These are phyloP conservation scores for Aspidiotus destructor DNA, from an alignment of 2,888 invertebrate species.

Conservation along the genomic window DNA sequence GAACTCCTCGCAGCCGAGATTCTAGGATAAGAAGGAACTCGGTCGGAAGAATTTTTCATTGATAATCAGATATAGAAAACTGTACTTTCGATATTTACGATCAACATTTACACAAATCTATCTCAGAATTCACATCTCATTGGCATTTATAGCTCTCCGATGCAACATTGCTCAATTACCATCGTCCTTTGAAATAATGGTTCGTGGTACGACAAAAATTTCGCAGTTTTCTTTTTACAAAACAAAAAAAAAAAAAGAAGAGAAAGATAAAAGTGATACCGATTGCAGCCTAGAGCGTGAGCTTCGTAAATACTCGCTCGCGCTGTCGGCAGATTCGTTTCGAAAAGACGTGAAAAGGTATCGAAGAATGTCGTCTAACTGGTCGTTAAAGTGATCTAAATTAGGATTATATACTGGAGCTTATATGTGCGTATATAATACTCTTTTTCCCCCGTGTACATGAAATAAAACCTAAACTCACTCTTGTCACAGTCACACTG, in stretches of 20 bases:
- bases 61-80: too few relatives aligned
- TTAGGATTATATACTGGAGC: conserved; percentile 22
- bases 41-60: too few relatives aligned
- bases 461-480: conserved; percentile 23
- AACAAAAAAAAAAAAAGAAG: too few relatives aligned
- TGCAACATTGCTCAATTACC: too few relatives aligned
- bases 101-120: too few relatives aligned
- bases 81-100: too few relatives aligned
- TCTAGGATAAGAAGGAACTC: too few relatives aligned
- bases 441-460: neutral
- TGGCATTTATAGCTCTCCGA: too few relatives aligned
- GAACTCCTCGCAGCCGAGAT: too few relatives aligned
- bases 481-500: conserved; percentile 30
- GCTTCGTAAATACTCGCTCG: conserved; percentile 1
- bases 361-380: conserved; percentile 29
- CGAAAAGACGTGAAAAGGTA: conserved; percentile 29
- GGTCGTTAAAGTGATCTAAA: conserved; percentile 31
- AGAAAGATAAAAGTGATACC: conserved; percentile 1
- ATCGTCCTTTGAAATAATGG: too few relatives aligned
- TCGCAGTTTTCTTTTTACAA: neutral
- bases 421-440: neutral
- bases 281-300: neutral
- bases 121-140: too few relatives aligned
- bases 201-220: neutral
- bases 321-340: conserved; percentile 20